Percentiles rank a stretch among this genome's conserved stretches.
Evolutionary conservation across 2,888 invertebrate species (phyloP).

Genomic region (Chalcosyrphus nemorum): DNA sequence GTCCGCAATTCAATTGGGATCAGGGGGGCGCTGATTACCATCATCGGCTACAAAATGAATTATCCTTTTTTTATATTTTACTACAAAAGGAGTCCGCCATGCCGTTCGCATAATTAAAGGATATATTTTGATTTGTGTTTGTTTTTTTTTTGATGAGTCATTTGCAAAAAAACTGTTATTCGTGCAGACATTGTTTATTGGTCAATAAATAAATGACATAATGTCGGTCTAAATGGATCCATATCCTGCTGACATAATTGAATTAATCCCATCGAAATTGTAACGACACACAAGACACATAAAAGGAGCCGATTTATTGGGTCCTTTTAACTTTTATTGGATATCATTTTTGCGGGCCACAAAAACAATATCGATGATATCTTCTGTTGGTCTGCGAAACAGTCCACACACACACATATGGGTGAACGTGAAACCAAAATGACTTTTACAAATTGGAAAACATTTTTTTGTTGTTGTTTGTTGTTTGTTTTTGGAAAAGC

Average conservation of each 20-base stretch:
- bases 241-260: conserved; percentile 61
- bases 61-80: no score
- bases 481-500: no score
- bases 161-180: conserved; percentile 13
- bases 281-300: conserved; percentile 36
- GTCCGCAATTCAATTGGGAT: conserved; percentile 48
- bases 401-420: not conserved
- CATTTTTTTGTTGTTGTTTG: no score
- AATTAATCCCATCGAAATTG: conserved; percentile 60
- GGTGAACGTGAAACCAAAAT: not conserved
- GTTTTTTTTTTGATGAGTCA: not conserved
- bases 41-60: no score
- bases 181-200: conserved; percentile 50
- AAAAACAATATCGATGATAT: conserved; percentile 36
- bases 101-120: no score
- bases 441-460: conserved; percentile 28
- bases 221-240: conserved; percentile 14
- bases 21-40: no score
- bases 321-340: conserved; percentile 57
- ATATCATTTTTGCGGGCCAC: conserved; percentile 25
- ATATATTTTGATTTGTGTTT: not conserved
- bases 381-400: not conserved
- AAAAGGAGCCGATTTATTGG: conserved; percentile 53
- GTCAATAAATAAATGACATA: conserved; percentile 55
- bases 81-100: no score